Base-by-base conservation (phyloP, 2,888 invertebrate genomes). In the Volucella inanis region DNA sequence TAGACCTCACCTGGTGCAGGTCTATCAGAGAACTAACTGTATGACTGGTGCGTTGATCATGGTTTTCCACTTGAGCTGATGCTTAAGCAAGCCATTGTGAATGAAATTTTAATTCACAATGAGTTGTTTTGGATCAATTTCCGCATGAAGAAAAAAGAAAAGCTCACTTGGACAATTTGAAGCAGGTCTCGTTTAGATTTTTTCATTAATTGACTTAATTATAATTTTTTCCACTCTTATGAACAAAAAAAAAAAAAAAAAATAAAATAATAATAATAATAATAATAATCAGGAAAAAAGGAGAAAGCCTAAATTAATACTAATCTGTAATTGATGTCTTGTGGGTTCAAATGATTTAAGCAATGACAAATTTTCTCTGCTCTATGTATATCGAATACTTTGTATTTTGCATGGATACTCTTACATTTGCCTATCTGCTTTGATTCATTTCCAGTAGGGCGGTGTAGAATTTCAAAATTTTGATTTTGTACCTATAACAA, bases 1-100 rank as follows among this genome's bases (percentile, higher is more conserved):
- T 59, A 39, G 55, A 77, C 59, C 84, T 77, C 55, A 85, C 85
- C 85, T 77, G 72, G 14, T 68, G 71, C 6, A 61, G 59, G 72
- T 77, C 81, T 77, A 62, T 38, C 61, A 81, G 67, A 68, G 67
- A 80, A 85, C 84, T 85, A 85, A 85, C 80, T 80, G 85, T 80
- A 55, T 49, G 76, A 45, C 59, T 47, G 45, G 31, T 41, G 49
- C 15, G 64, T 47, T 57, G 77, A 72, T 67, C 67, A 41, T 67
- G 76, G 50, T 64, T 77, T 68, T 71, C 67, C 70, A 15, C 57
- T 62, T 59, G 50, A 38, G 43, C 12, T 76, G 55, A 50, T 49
- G n/a, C 31, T 3, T 31, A 54, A n/a, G 8, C 41, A 39, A 15
- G 15, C n/a, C n/a, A 72, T 77, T 72, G 82, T 72, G 67, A 82